Base-by-base conservation (phyloP, 2,113 vertebrate genomes). In the Daphoenositta chrysoptera region DNA sequence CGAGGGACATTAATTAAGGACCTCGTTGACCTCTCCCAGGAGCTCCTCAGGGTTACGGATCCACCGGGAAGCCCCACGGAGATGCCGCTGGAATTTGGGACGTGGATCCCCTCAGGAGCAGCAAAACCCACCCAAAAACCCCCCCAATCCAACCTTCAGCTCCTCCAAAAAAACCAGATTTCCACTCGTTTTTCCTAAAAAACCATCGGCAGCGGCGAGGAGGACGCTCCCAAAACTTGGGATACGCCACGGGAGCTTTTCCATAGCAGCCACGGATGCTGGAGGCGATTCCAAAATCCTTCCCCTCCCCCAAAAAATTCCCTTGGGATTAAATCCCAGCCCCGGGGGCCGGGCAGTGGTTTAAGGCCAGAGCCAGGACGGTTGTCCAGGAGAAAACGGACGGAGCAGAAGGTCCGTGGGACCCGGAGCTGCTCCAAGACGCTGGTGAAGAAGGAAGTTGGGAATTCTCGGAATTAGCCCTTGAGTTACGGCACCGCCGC, bases 401-500 rank as follows among this genome's bases (percentile, higher is more conserved):
- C 13, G 48, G 66, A 24, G 30, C 57, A 40, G 53, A 21, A 69
- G 86, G 31, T 63, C 83, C 40, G 18, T 1, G 65, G 37, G 91
- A 69, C 61, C 86, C 1, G 6, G 16, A 7, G n/a, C 39, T n/a
- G 56, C 93, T 80, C 30, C 87, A 9, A 73, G 94, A 53, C 10
- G 93, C 95, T 96, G 97, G 94, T 96, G 95, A 92, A 48, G 90
- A 75, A 79, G 13, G 6, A 56, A 56, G 4, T 13, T 8, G 42
- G 78, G 64, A 68, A 69, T 57, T 68, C 4, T 79, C 6, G 28
- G 64, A 68, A 54, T 53, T 66, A 97, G 96, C 97, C 97, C 97
- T 97, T 97, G 93, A 80, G 63, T 76, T 28, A n/a, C 22, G 13
- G 58, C 58, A 22, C 45, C 35, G 3, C 15, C 21, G 58, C 45